Evolutionary conservation across 37 sponge, comb jelly and placozoan genomes (phyloP).

Genomic region (Eunapius fragilis): DNA sequence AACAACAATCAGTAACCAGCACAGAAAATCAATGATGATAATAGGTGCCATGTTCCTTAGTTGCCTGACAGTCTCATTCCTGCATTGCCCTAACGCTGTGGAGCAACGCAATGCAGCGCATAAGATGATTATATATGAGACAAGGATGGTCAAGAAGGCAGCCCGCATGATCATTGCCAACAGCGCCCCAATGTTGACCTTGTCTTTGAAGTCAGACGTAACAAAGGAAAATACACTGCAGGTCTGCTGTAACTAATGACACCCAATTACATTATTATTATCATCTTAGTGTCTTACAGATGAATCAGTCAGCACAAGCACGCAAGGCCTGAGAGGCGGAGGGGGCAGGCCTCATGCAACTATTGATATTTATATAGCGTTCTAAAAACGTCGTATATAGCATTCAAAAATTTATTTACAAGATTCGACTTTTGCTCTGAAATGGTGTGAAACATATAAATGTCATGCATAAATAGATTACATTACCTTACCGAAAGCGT

Average conservation of each 20-base stretch:
- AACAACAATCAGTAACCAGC: constrained; percentile 79
- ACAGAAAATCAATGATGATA: constrained; percentile 65
- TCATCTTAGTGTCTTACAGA: too few species aligned
- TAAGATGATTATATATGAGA: constrained; percentile 54
- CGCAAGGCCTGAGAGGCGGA: too few species aligned
- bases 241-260: constrained; percentile 57
- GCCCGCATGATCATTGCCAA: constrained; percentile 48
- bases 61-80: constrained; percentile 1
- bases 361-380: too few species aligned
- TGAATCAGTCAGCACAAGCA: too few species aligned
- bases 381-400: too few species aligned
- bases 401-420: too few species aligned
- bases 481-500: too few species aligned
- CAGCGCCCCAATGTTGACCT: constrained; percentile 45
- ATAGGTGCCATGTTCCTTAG: constrained; percentile 54
- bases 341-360: too few species aligned
- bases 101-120: constrained; percentile 14
- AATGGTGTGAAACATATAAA: too few species aligned
- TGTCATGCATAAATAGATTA: too few species aligned
- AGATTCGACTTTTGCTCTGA: too few species aligned
- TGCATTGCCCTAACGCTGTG: constrained; percentile 12
- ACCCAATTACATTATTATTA: too few species aligned
- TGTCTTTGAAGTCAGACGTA: constrained; percentile 9
- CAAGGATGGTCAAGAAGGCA: constrained; percentile 54
- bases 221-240: constrained; percentile 78